Evolutionary conservation across 2,113 vertebrate species (phyloP).

Genomic region (Lophochroa leadbeateri): DNA sequence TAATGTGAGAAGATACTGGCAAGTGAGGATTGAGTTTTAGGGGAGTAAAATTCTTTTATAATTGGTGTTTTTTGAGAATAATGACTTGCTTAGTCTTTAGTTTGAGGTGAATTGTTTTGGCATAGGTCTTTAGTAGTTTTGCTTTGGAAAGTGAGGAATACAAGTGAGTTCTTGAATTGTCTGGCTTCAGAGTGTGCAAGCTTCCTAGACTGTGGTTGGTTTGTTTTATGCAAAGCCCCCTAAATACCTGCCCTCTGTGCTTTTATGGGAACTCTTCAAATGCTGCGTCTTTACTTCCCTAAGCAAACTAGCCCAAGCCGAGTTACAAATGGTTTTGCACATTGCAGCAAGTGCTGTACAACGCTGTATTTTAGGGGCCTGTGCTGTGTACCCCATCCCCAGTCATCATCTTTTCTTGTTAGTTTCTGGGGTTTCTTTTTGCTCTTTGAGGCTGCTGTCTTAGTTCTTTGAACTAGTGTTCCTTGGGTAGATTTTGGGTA

Average conservation of each 20-base stretch:
- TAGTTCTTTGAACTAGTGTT: background rate
- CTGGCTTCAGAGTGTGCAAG: background rate
- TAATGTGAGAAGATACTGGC: rapidly evolving
- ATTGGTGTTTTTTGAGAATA: background rate
- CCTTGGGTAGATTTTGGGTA: background rate
- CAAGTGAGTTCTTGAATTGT: background rate
- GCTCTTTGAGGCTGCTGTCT: background rate
- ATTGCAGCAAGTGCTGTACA: background rate
- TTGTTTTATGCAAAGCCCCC: background rate
- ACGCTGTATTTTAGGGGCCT: rapidly evolving
- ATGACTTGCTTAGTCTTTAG: background rate
- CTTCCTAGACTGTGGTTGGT: background rate
- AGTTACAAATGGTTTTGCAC: background rate
- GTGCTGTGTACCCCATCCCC: background rate
- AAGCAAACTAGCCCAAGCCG: background rate
- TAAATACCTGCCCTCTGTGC: background rate
- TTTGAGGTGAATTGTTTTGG: background rate
- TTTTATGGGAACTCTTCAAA: background rate
- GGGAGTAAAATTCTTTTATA: background rate
- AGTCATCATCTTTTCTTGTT: background rate
- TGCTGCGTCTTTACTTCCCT: background rate
- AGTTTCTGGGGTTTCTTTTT: background rate
- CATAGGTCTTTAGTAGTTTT: background rate
- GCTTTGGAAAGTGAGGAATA: background rate
- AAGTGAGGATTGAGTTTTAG: background rate